Percentiles rank a stretch among this genome's conserved stretches.
phyloP scores from a whole-genome alignment of 2,888 invertebrate genomes.

The Tetragonisca angustula region DNA sequence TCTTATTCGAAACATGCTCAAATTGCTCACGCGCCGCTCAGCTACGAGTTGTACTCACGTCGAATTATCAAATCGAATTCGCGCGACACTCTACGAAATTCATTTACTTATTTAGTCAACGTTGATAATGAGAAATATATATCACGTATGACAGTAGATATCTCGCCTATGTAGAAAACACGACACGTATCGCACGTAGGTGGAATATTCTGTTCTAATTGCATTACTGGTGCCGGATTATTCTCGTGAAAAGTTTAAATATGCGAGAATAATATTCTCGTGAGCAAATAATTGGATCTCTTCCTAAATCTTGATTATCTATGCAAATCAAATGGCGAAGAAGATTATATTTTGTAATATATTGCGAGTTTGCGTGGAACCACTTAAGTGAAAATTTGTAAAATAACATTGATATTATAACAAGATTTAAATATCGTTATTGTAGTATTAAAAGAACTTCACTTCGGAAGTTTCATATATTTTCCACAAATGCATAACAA shows the following conservation, averaged over 20 bases:
- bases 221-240: slow-evolving; percentile 5
- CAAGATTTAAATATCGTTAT: too few relatives aligned
- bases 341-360: not conserved
- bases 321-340: not conserved
- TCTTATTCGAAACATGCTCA: not conserved
- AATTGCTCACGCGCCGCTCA: not conserved
- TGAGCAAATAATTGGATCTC: slow-evolving; percentile 16
- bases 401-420: too few relatives aligned
- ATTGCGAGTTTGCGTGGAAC: not conserved
- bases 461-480: not conserved
- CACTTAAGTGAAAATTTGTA: too few relatives aligned
- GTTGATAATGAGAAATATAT: not conserved
- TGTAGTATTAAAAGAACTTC: too few relatives aligned
- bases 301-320: not conserved
- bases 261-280: not conserved
- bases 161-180: not conserved
- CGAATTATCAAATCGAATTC: not conserved
- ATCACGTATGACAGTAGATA: not conserved
- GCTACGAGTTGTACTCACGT: not conserved
- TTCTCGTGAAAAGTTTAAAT: not conserved
- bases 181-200: slow-evolving; percentile 32
- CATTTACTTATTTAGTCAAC: not conserved
- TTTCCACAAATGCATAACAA: not conserved
- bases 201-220: slow-evolving; percentile 40
- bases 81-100: not conserved